Evolutionary conservation across 2,888 invertebrate species (phyloP), one percentile per base, ranked within the genome.

Genomic region (Cetonia aurata): DNA sequence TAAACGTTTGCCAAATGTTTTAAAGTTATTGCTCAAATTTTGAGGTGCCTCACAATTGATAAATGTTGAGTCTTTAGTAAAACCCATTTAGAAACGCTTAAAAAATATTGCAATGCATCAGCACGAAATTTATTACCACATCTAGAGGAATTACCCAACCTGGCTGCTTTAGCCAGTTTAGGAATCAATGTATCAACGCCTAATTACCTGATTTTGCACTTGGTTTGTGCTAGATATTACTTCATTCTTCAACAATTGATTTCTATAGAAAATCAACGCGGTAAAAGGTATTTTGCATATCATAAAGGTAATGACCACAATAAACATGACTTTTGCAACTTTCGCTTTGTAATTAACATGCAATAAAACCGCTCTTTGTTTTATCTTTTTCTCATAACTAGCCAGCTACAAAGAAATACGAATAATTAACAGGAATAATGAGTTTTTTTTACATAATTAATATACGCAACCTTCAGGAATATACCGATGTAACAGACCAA

Each of bases 271-370:
- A 6, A 93, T 88, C 46, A 93, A 81, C 0, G 89, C 88, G 1
- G 93, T 93, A 75, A 93, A 93, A 0, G 94, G 94, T 3, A 93
- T 81, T 72, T 93, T 89, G 77, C 94, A 91, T 0, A 89, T 77
- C 55, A 90, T 87, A 71, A 93, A 92, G 0, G 89, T 88, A 0
- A 92, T 73, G 0, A 94, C 87, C 0, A 94, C 89, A 19, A 90
- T 87, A 41, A 93, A 91, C 56, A 93, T 87, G 73, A 92, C 92
- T 78, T 89, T 89, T 59, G 92, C 89, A 0, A 93, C 93, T 78
- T 88, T 88, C 12, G 89, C 88, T 75, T 90, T 90, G 67, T 92
- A 92, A 68, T 87, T 89, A 0, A 92, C 87, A 0, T 87, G 86
- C 9, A 88, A 85, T 0, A 90, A 88, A 56, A 89, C 86, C n/a